phyloP scores from a whole-genome alignment of 2,113 vertebrate genomes.

The Heliornis fulica region DNA sequence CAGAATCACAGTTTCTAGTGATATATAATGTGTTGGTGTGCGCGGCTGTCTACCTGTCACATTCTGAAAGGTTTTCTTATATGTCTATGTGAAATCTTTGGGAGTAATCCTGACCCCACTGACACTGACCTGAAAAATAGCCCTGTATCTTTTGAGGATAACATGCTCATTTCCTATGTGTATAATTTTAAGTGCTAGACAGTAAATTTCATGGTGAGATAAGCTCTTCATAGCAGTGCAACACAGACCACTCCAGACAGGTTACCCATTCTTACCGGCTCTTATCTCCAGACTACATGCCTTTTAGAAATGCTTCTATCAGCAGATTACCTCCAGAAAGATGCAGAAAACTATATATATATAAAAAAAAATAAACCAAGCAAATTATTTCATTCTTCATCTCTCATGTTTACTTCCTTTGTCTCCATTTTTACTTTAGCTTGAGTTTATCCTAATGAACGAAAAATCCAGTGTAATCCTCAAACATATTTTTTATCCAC shows the following conservation, averaged over 20 bases:
- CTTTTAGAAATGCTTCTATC: not conserved
- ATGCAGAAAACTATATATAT: not conserved
- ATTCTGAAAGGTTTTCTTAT: not conserved
- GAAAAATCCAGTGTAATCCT: not conserved
- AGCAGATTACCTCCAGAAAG: not conserved
- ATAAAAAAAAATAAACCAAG: not conserved
- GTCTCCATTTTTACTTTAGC: not conserved
- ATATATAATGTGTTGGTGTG: not conserved
- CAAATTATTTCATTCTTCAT: not conserved
- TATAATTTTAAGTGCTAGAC: not conserved
- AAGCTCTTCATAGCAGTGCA: not conserved
- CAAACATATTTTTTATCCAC: not conserved
- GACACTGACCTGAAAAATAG: not conserved
- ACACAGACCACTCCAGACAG: not conserved
- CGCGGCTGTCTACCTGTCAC: not conserved
- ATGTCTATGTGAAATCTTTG: not conserved
- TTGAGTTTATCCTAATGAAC: not conserved
- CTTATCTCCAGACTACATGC: not conserved
- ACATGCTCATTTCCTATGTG: not conserved
- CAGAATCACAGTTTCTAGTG: not conserved
- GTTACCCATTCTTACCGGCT: not conserved
- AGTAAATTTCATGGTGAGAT: not conserved
- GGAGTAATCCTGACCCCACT: not conserved
- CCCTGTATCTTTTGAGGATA: not conserved
- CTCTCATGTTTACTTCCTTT: not conserved